Conservation (phyloP, 2,888 invertebrate species). For the Drosophila affinis region DNA sequence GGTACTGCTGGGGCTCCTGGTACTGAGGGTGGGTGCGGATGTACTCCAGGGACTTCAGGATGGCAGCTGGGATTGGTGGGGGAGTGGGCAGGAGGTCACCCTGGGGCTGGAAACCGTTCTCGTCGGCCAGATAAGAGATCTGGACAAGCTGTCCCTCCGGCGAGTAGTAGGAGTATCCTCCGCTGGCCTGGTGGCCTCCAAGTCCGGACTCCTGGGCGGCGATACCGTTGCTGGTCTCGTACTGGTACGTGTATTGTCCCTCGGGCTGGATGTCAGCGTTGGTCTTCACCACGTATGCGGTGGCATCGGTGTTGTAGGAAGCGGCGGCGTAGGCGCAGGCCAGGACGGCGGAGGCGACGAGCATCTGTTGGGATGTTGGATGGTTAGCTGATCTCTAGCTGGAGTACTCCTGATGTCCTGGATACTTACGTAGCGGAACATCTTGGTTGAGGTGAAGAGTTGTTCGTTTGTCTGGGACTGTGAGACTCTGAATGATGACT, state of each 20-base stretch:
- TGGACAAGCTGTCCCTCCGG: conserved; percentile 78
- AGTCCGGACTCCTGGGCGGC: conserved; percentile 85
- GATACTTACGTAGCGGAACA: conserved; percentile 74
- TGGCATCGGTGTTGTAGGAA: conserved; percentile 41
- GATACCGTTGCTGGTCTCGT: conserved; percentile 87
- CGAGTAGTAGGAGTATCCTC: conserved; percentile 68
- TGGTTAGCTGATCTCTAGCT: background rate
- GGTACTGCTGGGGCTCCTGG: conserved; percentile 58
- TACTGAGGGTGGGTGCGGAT: conserved; percentile 79
- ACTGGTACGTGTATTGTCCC: conserved; percentile 83
- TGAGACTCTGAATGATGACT: conserved; percentile 57
- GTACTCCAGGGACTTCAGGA: conserved; percentile 75
- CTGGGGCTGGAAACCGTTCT: conserved; percentile 78
- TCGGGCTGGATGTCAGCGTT: conserved; percentile 76
- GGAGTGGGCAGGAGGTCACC: conserved; percentile 78
- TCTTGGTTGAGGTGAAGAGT: conserved; percentile 36
- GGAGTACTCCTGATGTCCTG: conserved; percentile 1
- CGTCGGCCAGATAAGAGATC: conserved; percentile 74
- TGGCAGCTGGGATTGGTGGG: conserved; percentile 79
- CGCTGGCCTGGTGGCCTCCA: conserved; percentile 84
- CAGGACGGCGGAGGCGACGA: conserved; percentile 59
- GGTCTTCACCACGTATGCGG: conserved; percentile 48
- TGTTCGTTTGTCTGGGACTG: conserved; percentile 43
- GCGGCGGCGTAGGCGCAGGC: conserved; percentile 56
- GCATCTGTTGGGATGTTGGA: conserved; percentile 41